These are phyloP conservation scores for Asbolus verrucosus DNA, from an alignment of 1,140 invertebrate species.

Conservation along the genomic window DNA sequence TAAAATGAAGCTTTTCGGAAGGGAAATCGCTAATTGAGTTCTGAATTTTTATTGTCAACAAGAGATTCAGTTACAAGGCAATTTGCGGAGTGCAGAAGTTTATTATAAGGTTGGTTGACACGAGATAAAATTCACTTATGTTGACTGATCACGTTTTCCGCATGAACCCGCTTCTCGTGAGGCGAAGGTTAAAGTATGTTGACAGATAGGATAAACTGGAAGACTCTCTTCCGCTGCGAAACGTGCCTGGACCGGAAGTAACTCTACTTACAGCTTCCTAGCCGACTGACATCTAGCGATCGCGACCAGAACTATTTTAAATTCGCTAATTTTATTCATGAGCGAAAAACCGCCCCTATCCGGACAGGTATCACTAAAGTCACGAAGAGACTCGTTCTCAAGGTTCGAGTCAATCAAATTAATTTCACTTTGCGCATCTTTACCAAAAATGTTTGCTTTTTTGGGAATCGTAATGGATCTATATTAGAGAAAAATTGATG, in stretches of 20 bases:
- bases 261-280: conserved; percentile 53
- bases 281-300: conserved; percentile 13
- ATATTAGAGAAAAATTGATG: too few species aligned
- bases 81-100: conserved; percentile 49
- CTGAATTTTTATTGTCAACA: conserved; percentile 51
- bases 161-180: conserved; percentile 49
- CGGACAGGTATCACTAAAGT: conserved; percentile 9
- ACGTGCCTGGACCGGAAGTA: conserved; percentile 54
- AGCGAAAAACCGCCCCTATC: background rate
- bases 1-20: conserved; percentile 33
- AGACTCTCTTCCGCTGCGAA: conserved; percentile 54
- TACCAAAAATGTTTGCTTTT: too few species aligned
- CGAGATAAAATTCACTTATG: conserved; percentile 57
- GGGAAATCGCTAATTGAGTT: conserved; percentile 50
- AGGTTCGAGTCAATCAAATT: too few species aligned
- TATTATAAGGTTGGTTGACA: conserved; percentile 50
- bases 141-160: conserved; percentile 57
- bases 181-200: conserved; percentile 56
- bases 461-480: too few species aligned
- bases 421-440: too few species aligned
- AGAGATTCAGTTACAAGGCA: conserved; percentile 52
- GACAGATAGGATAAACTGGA: conserved; percentile 58
- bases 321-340: conserved; percentile 5
- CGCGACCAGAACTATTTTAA: background rate
- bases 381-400: too few species aligned